phyloP scores from a whole-genome alignment of 2,113 vertebrate genomes.

The Mesoclemmys tuberculata region DNA sequence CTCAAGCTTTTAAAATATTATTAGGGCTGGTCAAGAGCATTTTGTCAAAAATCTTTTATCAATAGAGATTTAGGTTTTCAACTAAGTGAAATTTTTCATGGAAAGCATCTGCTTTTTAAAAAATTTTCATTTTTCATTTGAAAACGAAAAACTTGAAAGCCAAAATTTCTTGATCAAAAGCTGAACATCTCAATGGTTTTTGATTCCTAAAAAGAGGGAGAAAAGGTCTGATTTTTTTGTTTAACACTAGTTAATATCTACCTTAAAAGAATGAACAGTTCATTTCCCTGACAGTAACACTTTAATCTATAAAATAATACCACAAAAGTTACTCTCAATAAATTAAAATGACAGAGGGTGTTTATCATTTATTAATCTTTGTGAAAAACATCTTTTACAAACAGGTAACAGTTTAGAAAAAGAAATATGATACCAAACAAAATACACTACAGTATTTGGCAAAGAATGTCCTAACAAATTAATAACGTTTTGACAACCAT shows the following conservation, averaged over 20 bases:
- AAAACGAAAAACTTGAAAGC: not conserved
- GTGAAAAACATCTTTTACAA: not conserved
- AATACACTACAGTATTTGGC: not conserved
- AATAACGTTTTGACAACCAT: constrained; percentile 3
- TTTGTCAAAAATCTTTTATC: not conserved
- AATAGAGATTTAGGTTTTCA: not conserved
- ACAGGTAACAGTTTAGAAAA: not conserved
- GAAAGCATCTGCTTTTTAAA: not conserved
- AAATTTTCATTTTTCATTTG: not conserved
- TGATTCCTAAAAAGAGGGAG: not conserved
- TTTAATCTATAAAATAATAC: constrained; percentile 34
- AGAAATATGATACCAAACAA: not conserved
- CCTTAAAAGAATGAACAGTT: not conserved
- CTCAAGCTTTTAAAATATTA: not conserved
- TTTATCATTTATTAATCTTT: constrained; percentile 21
- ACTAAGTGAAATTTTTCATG: not conserved
- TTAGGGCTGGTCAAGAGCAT: not conserved
- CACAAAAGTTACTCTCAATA: constrained; percentile 24
- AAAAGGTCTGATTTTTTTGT: not conserved
- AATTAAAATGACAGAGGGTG: not conserved
- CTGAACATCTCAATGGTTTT: not conserved
- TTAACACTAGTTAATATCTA: not conserved
- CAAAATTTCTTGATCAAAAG: not conserved
- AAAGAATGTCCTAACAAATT: not conserved
- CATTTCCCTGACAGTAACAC: constrained; percentile 20